Percentiles rank a stretch among this genome's conserved stretches.
These are phyloP conservation scores for Echiichthys vipera DNA, from an alignment of 2,797 vertebrate species.

Conservation along the genomic window DNA sequence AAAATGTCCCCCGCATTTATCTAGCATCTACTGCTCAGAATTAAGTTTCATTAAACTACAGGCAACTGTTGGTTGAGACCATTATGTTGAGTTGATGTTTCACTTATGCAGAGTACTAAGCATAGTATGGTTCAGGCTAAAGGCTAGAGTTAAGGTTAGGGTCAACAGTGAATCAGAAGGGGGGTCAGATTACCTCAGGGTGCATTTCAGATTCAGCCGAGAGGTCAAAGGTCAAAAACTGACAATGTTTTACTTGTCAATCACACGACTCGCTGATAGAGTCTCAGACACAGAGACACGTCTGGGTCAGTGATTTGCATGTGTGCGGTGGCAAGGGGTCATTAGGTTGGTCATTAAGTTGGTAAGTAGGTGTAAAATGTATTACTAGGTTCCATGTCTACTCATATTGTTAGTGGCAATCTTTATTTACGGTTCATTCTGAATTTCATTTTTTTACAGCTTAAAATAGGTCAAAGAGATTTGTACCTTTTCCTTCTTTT, in stretches of 20 bases:
- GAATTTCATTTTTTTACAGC: not conserved
- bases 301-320: constrained; percentile 33
- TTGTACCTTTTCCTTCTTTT: not conserved
- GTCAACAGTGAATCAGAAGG: constrained; percentile 17
- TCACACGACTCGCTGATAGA: constrained; percentile 47
- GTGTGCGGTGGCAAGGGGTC: constrained; percentile 42
- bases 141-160: constrained; percentile 29
- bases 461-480: not conserved
- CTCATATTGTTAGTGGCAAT: not conserved
- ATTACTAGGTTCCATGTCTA: not conserved
- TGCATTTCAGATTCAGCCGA: constrained; percentile 44
- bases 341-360: constrained; percentile 38
- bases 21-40: not conserved
- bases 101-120: not conserved
- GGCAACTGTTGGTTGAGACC: not conserved
- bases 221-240: constrained; percentile 59
- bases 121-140: not conserved
- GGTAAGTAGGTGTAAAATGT: constrained; percentile 40
- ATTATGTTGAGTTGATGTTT: not conserved
- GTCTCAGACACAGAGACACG: constrained; percentile 20
- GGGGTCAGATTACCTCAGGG: constrained; percentile 51
- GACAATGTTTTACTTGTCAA: constrained; percentile 65
- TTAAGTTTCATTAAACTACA: constrained; percentile 6
- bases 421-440: not conserved
- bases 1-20: not conserved